phyloP scores from a whole-genome alignment of 1,140 invertebrate species.

The Drosophila trapezifrons region DNA sequence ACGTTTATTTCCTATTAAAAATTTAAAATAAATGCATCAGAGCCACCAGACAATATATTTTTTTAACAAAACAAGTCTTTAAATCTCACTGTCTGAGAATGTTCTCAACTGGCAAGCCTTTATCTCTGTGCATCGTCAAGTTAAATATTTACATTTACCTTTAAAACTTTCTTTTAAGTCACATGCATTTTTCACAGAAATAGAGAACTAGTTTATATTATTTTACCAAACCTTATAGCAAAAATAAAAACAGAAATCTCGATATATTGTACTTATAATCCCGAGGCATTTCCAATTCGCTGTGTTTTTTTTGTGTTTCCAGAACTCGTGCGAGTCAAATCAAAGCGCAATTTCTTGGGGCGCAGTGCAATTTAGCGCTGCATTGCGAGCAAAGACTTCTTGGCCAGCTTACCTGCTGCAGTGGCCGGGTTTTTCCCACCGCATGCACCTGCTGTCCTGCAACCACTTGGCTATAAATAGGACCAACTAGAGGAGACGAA shows the following conservation, averaged over 20 bases:
- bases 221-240: too few relatives aligned
- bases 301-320: neutral
- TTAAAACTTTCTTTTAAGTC: too few relatives aligned
- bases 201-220: too few relatives aligned
- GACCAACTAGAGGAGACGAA: constrained; percentile 35
- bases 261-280: neutral
- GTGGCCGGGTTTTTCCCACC: constrained; percentile 12
- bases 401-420: constrained; percentile 6
- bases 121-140: too few relatives aligned
- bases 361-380: constrained; percentile 27
- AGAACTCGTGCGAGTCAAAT: constrained; percentile 16
- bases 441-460: constrained; percentile 3
- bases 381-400: constrained; percentile 16
- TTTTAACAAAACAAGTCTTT: too few relatives aligned
- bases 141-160: too few relatives aligned
- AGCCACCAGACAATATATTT: too few relatives aligned
- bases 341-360: constrained; percentile 2
- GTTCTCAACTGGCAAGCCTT: neutral
- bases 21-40: too few relatives aligned
- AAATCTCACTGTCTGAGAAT: neutral
- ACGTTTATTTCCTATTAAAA: neutral
- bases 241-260: neutral
- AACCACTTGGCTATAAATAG: constrained; percentile 55
- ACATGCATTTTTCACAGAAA: too few relatives aligned
- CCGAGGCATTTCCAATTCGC: neutral